phyloP scores from a whole-genome alignment of 2,888 invertebrate species.

The Eurytoma adleriae region DNA sequence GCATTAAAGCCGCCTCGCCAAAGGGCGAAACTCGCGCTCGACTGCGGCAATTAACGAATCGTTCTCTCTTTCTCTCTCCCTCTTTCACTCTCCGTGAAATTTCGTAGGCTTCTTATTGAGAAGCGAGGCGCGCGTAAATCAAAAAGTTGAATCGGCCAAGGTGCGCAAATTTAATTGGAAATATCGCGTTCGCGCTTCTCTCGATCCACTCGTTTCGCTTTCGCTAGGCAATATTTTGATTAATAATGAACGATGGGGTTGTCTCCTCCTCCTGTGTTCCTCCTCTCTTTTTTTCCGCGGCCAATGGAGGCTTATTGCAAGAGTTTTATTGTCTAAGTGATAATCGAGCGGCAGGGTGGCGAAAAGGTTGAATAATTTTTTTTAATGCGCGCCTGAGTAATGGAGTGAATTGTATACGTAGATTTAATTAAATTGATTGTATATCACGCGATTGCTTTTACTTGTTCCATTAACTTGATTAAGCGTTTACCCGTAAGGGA shows the following conservation, averaged over 20 bases:
- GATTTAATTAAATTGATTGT: background rate
- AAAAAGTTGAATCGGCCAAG: conserved; percentile 47
- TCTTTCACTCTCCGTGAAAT: background rate
- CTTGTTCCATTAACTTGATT: no score
- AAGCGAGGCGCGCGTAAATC: conserved; percentile 41
- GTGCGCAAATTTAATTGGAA: conserved; percentile 49
- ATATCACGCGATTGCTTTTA: background rate
- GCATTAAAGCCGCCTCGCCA: conserved; percentile 23
- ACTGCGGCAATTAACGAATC: conserved; percentile 25
- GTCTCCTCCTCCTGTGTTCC: conserved; percentile 9
- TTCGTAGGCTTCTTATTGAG: conserved; percentile 33
- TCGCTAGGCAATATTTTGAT: conserved; percentile 39
- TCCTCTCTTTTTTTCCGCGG: background rate
- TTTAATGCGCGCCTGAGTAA: background rate
- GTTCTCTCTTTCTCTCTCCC: background rate
- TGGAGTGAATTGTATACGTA: background rate
- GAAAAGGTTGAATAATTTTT: background rate
- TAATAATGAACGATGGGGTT: conserved; percentile 37
- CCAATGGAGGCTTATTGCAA: background rate
- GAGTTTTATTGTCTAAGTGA: conserved; percentile 12
- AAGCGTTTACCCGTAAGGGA: no score
- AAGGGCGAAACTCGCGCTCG: conserved; percentile 1
- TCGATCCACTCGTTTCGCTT: conserved; percentile 35
- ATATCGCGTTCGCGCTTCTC: conserved; percentile 39
- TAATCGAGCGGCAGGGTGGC: background rate